phyloP scores from a whole-genome alignment of 2,797 vertebrate species.

The Psittacula echo region DNA sequence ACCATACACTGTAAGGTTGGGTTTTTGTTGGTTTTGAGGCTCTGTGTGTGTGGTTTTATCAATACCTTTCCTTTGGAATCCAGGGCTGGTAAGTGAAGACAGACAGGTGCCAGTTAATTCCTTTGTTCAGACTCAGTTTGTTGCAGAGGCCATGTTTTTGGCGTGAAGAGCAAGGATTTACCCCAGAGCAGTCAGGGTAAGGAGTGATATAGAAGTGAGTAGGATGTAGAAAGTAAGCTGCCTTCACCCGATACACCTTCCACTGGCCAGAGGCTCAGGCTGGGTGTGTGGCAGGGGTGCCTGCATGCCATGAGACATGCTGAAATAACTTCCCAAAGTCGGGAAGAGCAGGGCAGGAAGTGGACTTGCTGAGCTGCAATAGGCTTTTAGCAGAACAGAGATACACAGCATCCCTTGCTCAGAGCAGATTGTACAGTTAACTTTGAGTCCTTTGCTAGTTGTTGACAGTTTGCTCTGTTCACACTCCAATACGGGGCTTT shows the following conservation, averaged over 20 bases:
- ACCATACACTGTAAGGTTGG: background rate
- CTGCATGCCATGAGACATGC: background rate
- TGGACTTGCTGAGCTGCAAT: slow-evolving; percentile 61
- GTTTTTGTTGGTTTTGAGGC: background rate
- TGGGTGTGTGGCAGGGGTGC: background rate
- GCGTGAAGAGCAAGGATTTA: background rate
- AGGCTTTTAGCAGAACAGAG: slow-evolving; percentile 48
- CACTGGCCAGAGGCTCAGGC: background rate
- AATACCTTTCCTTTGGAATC: background rate
- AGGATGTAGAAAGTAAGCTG: background rate
- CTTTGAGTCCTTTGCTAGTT: slow-evolving; percentile 32
- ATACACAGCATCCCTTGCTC: slow-evolving; percentile 26
- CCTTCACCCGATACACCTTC: background rate
- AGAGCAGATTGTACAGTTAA: slow-evolving; percentile 45
- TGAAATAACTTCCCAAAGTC: slow-evolving; percentile 59
- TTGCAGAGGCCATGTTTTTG: background rate
- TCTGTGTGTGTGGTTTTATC: background rate
- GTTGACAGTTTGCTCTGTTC: slow-evolving; percentile 32
- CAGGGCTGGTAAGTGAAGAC: background rate
- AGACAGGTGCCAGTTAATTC: background rate
- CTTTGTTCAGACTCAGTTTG: background rate
- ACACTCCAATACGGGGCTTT: background rate
- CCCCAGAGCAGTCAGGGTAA: background rate
- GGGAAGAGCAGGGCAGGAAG: slow-evolving; percentile 26
- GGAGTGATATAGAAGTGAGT: background rate